phyloP scores from a whole-genome alignment of 2,797 vertebrate species.

The Pangasius macronema region DNA sequence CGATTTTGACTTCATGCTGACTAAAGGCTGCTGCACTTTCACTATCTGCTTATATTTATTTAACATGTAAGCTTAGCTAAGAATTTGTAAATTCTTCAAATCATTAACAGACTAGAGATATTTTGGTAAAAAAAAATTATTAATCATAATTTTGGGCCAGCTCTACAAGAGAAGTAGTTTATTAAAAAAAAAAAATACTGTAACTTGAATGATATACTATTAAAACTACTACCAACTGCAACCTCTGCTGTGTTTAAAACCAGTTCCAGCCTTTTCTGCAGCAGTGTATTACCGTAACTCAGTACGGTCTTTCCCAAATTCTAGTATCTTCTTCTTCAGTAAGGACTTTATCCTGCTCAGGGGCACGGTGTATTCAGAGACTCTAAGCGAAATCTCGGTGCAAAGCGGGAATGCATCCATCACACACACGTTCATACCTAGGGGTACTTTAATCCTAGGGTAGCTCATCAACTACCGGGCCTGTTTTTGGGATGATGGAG shows the following conservation, averaged over 20 bases:
- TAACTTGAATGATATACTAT: background rate
- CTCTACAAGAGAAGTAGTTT: background rate
- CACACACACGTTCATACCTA: background rate
- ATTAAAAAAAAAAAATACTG: background rate
- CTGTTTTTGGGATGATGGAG: background rate
- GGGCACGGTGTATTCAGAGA: background rate
- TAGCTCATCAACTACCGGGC: no score
- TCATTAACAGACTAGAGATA: background rate
- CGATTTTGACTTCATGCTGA: no score
- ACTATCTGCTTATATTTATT: background rate
- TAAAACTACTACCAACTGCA: background rate
- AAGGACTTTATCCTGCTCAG: background rate
- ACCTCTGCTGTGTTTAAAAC: background rate
- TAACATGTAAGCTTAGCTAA: background rate
- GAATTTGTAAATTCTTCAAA: background rate
- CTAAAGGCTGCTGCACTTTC: background rate
- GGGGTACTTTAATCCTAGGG: background rate
- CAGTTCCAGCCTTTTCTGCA: background rate
- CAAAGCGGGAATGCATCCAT: background rate
- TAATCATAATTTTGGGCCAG: background rate
- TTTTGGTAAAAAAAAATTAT: background rate
- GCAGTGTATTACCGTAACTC: background rate
- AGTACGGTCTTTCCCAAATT: background rate
- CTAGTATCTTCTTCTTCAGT: background rate
- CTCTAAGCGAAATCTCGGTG: background rate